A percentile compares a stretch with the other conserved stretches of the same genome.
phyloP scores from a whole-genome alignment of 2,888 invertebrate species.

The Drosophila nr. fundita region DNA sequence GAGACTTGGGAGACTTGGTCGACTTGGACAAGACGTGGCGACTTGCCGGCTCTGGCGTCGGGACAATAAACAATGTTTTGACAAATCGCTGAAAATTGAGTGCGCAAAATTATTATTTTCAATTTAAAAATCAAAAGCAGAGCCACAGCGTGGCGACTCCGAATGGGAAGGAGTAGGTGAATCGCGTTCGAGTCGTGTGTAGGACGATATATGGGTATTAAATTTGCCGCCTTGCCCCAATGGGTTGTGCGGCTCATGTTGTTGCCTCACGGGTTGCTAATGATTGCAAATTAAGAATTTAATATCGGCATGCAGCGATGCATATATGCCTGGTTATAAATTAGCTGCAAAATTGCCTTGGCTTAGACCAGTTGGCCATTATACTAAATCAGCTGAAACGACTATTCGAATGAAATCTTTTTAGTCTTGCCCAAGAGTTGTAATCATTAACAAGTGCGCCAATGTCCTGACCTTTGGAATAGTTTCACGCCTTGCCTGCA shows the following conservation, averaged over 20 bases:
- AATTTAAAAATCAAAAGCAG: slow-evolving; percentile 77
- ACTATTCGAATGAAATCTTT: slow-evolving; percentile 10
- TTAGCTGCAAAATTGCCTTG: slow-evolving; percentile 60
- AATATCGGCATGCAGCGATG: slow-evolving; percentile 62
- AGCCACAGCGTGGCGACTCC: slow-evolving; percentile 4
- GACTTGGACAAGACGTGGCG: slow-evolving; percentile 33
- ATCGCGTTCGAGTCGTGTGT: slow-evolving; percentile 47
- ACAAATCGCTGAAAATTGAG: slow-evolving; percentile 85
- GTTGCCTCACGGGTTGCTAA: slow-evolving; percentile 80
- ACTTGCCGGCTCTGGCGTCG: slow-evolving; percentile 68
- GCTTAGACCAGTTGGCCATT: slow-evolving; percentile 49
- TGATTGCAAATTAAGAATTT: slow-evolving; percentile 85
- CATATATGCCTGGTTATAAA: slow-evolving; percentile 64
- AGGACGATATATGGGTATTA: slow-evolving; percentile 74
- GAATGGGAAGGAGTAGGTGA: slow-evolving; percentile 12
- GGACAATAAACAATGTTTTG: slow-evolving; percentile 84
- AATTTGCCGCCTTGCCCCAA: slow-evolving; percentile 67
- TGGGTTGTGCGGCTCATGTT: slow-evolving; percentile 49
- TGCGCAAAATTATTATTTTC: slow-evolving; percentile 84
- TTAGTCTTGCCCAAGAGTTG: slow-evolving; percentile 11
- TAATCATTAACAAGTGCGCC: slow-evolving; percentile 65
- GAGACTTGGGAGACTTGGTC: slow-evolving; percentile 28
- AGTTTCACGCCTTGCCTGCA: slow-evolving; percentile 69
- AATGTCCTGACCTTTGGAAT: slow-evolving; percentile 67
- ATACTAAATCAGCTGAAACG: slow-evolving; percentile 62